A percentile compares a stretch with the other conserved stretches of the same genome.
phyloP scores from a whole-genome alignment of 1,140 invertebrate genomes.

The Drosophila navojoa region DNA sequence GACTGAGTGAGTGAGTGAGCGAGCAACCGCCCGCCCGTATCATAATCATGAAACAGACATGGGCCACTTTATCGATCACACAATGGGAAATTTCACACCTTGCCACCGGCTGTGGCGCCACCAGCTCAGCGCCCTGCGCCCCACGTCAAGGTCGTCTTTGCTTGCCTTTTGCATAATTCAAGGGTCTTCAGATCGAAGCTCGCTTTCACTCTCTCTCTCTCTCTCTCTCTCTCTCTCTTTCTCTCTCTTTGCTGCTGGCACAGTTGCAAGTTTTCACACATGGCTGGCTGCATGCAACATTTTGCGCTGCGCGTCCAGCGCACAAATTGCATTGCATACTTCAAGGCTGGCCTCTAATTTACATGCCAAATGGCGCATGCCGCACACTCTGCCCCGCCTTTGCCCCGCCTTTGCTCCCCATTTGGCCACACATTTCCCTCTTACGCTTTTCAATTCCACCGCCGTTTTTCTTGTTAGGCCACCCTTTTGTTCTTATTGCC shows the following conservation, averaged over 20 bases:
- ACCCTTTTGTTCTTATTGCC: conserved; percentile 3
- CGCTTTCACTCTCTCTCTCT: conserved; percentile 10
- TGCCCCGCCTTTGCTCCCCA: background rate
- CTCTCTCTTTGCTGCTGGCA: conserved; percentile 22
- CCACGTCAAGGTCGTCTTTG: conserved; percentile 62
- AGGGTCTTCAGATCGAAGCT: conserved; percentile 29
- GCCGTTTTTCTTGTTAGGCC: background rate
- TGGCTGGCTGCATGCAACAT: conserved; percentile 54
- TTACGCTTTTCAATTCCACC: conserved; percentile 2
- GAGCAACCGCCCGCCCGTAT: conserved; percentile 15
- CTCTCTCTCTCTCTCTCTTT: conserved; percentile 10
- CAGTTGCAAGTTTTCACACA: conserved; percentile 68
- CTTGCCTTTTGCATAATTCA: conserved; percentile 66
- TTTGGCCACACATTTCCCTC: conserved; percentile 1
- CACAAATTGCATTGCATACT: conserved; percentile 66
- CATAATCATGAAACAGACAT: conserved; percentile 24
- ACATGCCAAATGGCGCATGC: conserved; percentile 65
- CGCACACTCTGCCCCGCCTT: conserved; percentile 1
- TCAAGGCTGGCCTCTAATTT: conserved; percentile 71
- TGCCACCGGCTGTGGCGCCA: conserved; percentile 35
- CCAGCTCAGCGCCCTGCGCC: conserved; percentile 40
- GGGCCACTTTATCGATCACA: conserved; percentile 74
- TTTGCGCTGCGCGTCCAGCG: conserved; percentile 52
- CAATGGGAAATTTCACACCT: conserved; percentile 79
- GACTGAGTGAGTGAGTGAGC: background rate